Base-by-base conservation (phyloP, 2,113 vertebrate genomes). In the Paedocypris sp. region DNA sequence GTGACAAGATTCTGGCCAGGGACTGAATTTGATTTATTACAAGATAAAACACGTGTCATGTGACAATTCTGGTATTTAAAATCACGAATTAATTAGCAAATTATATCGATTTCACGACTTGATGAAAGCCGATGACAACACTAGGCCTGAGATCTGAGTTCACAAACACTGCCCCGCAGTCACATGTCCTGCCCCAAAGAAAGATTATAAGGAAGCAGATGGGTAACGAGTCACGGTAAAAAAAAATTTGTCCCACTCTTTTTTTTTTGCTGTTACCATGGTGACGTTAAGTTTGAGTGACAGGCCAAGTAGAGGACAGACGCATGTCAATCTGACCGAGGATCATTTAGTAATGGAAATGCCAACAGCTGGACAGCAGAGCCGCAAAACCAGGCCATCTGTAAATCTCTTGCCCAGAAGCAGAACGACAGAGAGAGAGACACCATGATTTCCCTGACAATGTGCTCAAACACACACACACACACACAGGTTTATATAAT, bases 291-390 rank as follows among this genome's bases (percentile, higher is more conserved):
- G 76, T 77, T 77, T 79, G 73, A 79, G 71, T 76, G 46, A 67
- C 72, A 54, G 68, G 61, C 29, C 19, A 10, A 61, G 72, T 62
- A 62, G 64, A 76, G 69, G 73, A 75, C 72, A 75, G 72, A 68
- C 28, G 66, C 74, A 68, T 69, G 75, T 76, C 78, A 77, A 68
- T 79, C 65, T 74, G 64, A 77, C 69, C 41, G 70, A 59, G 67
- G 75, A 80, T 80, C 77, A 84, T 85, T 85, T 84, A 70, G 64
- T 83, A 84, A 85, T 86, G 79, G 79, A 73, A 31, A 52, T 42
- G 67, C 28, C 75, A 80, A 83, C 81, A 85, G 75, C 76, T 83
- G 83, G 80, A 70, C 39, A 22, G 66, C 54, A 51, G 5, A 53
- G 62, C 38, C 32, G 16, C 35, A 62, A 38, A 71, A 42, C 49